A percentile compares a stretch with the other conserved stretches of the same genome.
These are phyloP conservation scores for Papilio protenor DNA, from an alignment of 2,888 invertebrate species.

Conservation along the genomic window DNA sequence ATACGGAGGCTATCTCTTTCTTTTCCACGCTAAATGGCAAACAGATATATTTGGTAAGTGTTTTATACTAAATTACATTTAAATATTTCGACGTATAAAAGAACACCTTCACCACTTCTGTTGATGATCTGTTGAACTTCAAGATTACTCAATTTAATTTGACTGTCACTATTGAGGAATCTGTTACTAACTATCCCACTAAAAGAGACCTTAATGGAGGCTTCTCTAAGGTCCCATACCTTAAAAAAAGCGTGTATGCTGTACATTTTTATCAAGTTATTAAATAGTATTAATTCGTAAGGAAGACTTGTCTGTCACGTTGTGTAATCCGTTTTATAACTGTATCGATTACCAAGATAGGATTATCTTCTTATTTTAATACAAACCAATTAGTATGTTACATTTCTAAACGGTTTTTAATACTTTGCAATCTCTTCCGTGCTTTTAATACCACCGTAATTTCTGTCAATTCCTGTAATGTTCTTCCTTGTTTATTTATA, in stretches of 20 bases:
- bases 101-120: no score
- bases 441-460: not conserved
- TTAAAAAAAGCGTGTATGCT: not conserved
- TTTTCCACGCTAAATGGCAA: slow-evolving; percentile 89
- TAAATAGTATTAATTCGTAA: not conserved
- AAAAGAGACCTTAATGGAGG: no score
- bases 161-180: no score
- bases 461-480: not conserved
- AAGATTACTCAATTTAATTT: not conserved
- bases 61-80: not conserved
- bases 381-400: slow-evolving; percentile 1
- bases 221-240: no score
- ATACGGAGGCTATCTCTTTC: slow-evolving; percentile 89
- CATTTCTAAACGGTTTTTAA: not conserved
- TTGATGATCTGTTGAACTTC: no score
- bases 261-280: slow-evolving; percentile 13
- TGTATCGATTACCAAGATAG: not conserved
- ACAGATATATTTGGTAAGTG: slow-evolving; percentile 89
- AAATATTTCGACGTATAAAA: not conserved
- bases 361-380: slow-evolving; percentile 4
- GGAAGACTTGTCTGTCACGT: not conserved
- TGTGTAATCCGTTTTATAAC: slow-evolving; percentile 15
- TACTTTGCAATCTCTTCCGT: slow-evolving; percentile 10
- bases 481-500: not conserved
- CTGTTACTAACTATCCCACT: no score